phyloP scores from a whole-genome alignment of 2,888 invertebrate genomes.

The Cerastis rubricosa region DNA sequence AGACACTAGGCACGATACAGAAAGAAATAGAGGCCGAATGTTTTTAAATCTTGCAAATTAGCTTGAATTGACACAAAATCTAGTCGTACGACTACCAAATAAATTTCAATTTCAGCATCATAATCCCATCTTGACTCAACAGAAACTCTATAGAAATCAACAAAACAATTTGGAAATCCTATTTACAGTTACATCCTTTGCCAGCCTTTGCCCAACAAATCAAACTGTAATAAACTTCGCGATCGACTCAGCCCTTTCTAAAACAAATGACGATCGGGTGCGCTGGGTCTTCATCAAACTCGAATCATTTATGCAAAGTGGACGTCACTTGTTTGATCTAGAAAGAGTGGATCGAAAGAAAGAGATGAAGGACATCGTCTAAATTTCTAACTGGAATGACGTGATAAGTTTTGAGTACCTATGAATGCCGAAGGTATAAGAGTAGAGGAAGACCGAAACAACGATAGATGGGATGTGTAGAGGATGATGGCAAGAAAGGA shows the following conservation, averaged over 20 bases:
- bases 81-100: background rate
- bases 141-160: slow-evolving; percentile 37
- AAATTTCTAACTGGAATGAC: background rate
- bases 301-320: slow-evolving; percentile 50
- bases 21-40: background rate
- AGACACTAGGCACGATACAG: too few relatives aligned
- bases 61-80: background rate
- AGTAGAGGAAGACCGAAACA: too few relatives aligned
- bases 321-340: slow-evolving; percentile 26
- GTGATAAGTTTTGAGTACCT: too few relatives aligned
- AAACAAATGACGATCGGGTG: slow-evolving; percentile 40
- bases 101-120: slow-evolving; percentile 3
- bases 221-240: slow-evolving; percentile 54
- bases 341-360: background rate
- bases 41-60: background rate
- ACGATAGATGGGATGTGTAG: too few relatives aligned
- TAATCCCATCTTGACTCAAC: slow-evolving; percentile 33
- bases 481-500: too few relatives aligned
- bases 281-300: slow-evolving; percentile 37
- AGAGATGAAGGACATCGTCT: slow-evolving; percentile 2
- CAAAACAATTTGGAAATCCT: slow-evolving; percentile 47
- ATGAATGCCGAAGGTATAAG: too few relatives aligned
- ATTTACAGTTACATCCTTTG: slow-evolving; percentile 32
- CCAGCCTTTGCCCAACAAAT: slow-evolving; percentile 31
- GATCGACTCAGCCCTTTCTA: slow-evolving; percentile 43